Conservation (phyloP, 2,113 vertebrate species). For the Percina caprodes region DNA sequence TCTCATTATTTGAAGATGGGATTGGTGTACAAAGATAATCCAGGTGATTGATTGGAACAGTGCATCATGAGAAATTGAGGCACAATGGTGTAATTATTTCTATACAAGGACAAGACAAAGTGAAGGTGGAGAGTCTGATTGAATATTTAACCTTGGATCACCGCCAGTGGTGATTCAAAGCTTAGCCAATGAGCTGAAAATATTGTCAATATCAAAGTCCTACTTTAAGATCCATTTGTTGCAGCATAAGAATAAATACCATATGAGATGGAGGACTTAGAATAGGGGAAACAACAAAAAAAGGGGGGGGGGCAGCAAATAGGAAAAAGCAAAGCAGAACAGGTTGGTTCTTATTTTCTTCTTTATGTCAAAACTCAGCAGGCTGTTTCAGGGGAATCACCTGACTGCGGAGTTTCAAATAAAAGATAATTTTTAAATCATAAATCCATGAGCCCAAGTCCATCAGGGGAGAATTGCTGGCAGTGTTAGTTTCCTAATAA, state of each 20-base stretch:
- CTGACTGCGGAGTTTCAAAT: slow-evolving; percentile 44
- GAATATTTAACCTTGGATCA: slow-evolving; percentile 53
- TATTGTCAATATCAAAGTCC: slow-evolving; percentile 11
- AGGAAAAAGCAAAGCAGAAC: slow-evolving; percentile 4
- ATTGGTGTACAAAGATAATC: slow-evolving; percentile 38
- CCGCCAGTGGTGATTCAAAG: neutral
- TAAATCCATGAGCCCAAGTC: slow-evolving; percentile 43
- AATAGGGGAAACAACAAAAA: slow-evolving; percentile 16
- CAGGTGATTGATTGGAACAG: slow-evolving; percentile 51
- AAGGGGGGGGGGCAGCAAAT: slow-evolving; percentile 4
- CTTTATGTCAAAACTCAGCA: slow-evolving; percentile 51
- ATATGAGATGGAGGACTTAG: neutral
- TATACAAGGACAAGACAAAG: slow-evolving; percentile 36
- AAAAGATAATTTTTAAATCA: slow-evolving; percentile 67
- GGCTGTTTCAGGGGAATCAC: slow-evolving; percentile 52
- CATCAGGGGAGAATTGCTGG: slow-evolving; percentile 40
- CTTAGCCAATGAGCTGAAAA: slow-evolving; percentile 27
- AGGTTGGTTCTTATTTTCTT: slow-evolving; percentile 36
- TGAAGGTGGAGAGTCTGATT: slow-evolving; percentile 31
- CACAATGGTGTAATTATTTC: slow-evolving; percentile 41
- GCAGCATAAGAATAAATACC: slow-evolving; percentile 30
- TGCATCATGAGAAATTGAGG: slow-evolving; percentile 14
- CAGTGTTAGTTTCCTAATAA: slow-evolving; percentile 61
- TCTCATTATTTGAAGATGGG: slow-evolving; percentile 44
- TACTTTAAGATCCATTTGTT: slow-evolving; percentile 24